A percentile compares a stretch with the other conserved stretches of the same genome.
Conservation (phyloP, 2,797 vertebrate genomes). For the Lithobates sylvaticus region DNA sequence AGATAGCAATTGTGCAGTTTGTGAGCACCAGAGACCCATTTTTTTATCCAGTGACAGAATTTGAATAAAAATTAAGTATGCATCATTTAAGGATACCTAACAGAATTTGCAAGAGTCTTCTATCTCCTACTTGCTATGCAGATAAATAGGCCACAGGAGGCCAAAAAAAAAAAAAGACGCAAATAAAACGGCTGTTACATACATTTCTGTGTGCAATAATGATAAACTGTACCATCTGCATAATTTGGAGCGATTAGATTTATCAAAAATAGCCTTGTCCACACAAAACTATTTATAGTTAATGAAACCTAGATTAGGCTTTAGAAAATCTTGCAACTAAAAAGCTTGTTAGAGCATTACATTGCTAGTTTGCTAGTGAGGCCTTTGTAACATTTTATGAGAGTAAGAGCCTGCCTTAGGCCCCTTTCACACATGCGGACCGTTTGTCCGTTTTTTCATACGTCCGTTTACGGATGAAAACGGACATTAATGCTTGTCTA, state of each 20-base stretch:
- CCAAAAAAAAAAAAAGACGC: background rate
- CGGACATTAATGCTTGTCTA: too few relatives aligned
- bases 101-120: background rate
- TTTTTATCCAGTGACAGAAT: background rate
- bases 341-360: background rate
- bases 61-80: background rate
- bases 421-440: too few relatives aligned
- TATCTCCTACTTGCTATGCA: background rate
- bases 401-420: background rate
- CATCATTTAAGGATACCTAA: background rate
- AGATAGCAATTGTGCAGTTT: background rate
- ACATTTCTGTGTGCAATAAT: background rate
- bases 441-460: too few relatives aligned
- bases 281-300: slow-evolving; percentile 28
- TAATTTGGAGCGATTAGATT: slow-evolving; percentile 16
- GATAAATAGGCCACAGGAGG: background rate
- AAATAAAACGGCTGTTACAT: background rate
- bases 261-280: slow-evolving; percentile 8
- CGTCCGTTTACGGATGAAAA: too few relatives aligned
- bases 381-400: slow-evolving; percentile 18
- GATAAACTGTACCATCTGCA: slow-evolving; percentile 8
- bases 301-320: slow-evolving; percentile 21
- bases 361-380: background rate
- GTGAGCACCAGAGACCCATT: background rate
- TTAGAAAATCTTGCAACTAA: slow-evolving; percentile 4